A percentile compares a stretch with the other conserved stretches of the same genome.
Conservation (phyloP, 35 echinoderm and acorn worm species). For the Anneissia japonica region DNA sequence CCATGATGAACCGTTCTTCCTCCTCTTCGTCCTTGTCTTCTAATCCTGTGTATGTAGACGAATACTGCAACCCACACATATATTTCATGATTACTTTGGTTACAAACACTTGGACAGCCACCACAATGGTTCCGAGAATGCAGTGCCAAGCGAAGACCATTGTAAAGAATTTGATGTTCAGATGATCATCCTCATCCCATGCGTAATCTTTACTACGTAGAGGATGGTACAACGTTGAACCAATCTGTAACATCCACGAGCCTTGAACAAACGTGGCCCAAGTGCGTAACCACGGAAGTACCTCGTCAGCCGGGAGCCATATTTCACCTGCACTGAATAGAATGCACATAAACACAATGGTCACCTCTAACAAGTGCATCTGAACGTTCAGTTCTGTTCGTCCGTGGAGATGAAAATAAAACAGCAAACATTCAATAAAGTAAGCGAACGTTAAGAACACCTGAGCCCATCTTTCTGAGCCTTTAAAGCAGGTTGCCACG, state of each 20-base stretch:
- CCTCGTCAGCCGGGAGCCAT: not conserved
- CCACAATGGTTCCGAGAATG: not conserved
- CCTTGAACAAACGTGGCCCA: not conserved
- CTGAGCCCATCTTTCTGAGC: not conserved
- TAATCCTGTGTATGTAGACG: not conserved
- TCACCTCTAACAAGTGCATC: not conserved
- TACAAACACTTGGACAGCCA: not conserved
- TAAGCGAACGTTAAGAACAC: not conserved
- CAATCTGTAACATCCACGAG: not conserved
- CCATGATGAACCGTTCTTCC: not conserved
- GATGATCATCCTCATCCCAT: not conserved
- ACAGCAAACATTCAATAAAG: not conserved
- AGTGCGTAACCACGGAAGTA: not conserved
- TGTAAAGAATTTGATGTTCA: not conserved
- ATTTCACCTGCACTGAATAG: not conserved
- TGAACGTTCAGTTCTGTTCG: not conserved
- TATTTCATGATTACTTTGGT: not conserved
- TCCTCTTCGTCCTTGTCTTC: not conserved
- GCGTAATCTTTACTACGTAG: not conserved
- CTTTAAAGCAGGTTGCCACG: not conserved
- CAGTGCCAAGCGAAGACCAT: not conserved
- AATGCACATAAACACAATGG: not conserved
- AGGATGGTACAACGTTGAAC: not conserved
- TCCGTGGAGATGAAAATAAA: not conserved
- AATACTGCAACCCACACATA: not conserved